These are phyloP conservation scores for Catharus minimus DNA, from an alignment of 2,113 vertebrate species.

Conservation along the genomic window DNA sequence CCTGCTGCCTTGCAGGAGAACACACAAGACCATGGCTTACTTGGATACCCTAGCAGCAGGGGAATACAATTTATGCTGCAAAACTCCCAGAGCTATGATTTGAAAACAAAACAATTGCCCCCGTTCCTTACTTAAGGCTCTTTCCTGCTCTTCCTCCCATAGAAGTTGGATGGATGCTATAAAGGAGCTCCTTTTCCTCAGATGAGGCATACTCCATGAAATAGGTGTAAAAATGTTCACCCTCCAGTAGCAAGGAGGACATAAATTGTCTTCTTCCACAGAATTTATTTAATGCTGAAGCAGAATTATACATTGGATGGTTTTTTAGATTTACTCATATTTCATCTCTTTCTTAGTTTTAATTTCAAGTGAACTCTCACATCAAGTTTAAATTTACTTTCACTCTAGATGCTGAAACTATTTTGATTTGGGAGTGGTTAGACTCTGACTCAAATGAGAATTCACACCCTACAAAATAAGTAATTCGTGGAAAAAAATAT, in stretches of 20 bases:
- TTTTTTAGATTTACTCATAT: neutral
- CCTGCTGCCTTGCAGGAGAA: neutral
- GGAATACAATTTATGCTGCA: neutral
- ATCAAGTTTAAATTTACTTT: neutral
- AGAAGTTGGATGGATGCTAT: neutral
- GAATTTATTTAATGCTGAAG: neutral
- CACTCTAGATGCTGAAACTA: neutral
- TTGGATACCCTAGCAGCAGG: neutral
- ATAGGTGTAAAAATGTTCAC: neutral
- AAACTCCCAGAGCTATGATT: neutral
- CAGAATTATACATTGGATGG: neutral
- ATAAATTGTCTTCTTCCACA: neutral
- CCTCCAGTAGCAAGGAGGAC: neutral
- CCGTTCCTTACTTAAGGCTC: accelerated
- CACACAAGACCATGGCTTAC: neutral
- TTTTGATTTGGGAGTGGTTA: neutral
- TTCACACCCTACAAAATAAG: neutral
- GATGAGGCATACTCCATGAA: neutral
- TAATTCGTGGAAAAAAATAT: neutral
- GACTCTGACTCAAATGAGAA: neutral
- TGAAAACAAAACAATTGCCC: neutral
- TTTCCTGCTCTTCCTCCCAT: neutral
- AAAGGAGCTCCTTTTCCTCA: neutral
- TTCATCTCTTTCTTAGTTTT: neutral
- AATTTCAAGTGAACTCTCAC: neutral